A percentile compares a stretch with the other conserved stretches of the same genome.
Conservation (phyloP, 2,113 vertebrate genomes). For the Nyctibius bracteatus region DNA sequence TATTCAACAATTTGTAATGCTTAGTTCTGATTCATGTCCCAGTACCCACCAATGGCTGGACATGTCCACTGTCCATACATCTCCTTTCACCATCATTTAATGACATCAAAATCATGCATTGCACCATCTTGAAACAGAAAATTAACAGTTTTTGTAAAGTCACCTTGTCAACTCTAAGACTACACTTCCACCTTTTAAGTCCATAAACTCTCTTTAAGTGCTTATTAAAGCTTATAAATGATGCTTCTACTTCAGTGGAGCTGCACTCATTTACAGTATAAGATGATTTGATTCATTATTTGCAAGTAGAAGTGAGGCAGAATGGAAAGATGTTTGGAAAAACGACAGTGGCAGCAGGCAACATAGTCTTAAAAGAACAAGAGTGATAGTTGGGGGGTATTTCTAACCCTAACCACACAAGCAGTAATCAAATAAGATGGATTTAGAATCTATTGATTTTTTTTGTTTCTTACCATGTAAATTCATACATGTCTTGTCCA, state of each 20-base stretch:
- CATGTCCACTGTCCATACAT: not conserved
- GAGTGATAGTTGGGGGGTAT: not conserved
- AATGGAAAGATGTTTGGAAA: not conserved
- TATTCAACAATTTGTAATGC: slow-evolving; percentile 51
- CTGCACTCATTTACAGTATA: not conserved
- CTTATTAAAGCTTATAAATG: slow-evolving; percentile 18
- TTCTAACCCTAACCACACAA: not conserved
- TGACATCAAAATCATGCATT: slow-evolving; percentile 22
- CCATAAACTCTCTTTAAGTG: not conserved
- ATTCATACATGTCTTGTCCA: not conserved
- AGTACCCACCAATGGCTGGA: not conserved
- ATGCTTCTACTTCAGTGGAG: slow-evolving; percentile 3
- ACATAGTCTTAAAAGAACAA: not conserved
- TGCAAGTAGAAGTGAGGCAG: not conserved
- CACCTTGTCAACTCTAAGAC: slow-evolving; percentile 25
- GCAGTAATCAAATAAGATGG: not conserved
- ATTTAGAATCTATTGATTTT: not conserved
- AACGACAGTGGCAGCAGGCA: not conserved
- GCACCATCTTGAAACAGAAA: slow-evolving; percentile 40
- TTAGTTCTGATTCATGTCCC: slow-evolving; percentile 14
- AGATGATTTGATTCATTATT: not conserved
- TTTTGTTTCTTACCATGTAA: not conserved
- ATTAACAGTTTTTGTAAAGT: slow-evolving; percentile 49
- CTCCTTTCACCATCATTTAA: slow-evolving; percentile 6
- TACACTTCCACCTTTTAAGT: not conserved